These are phyloP conservation scores for Athetis lepigone DNA, from an alignment of 2,888 invertebrate species.

Conservation along the genomic window DNA sequence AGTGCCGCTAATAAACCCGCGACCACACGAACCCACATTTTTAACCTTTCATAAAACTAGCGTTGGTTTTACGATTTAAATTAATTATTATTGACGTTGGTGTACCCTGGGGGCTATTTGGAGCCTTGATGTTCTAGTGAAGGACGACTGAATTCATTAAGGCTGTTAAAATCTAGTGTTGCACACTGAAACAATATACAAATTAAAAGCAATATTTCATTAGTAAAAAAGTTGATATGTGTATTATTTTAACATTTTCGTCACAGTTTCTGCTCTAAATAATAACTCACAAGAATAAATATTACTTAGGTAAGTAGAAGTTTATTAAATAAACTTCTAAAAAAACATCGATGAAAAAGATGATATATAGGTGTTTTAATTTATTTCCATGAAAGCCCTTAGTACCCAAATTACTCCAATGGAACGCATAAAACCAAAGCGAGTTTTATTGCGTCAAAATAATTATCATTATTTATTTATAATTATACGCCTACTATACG, in stretches of 20 bases:
- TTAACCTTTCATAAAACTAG: slow-evolving; percentile 54
- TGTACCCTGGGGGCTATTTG: slow-evolving; percentile 1
- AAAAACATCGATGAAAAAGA: neutral
- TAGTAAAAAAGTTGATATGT: too few species aligned
- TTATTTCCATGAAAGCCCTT: slow-evolving; percentile 12
- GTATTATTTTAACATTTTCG: too few species aligned
- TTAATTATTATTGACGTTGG: slow-evolving; percentile 44
- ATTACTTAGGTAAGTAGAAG: too few species aligned
- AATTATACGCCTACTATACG: slow-evolving; percentile 11
- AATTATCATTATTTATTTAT: slow-evolving; percentile 33
- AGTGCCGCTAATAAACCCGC: slow-evolving; percentile 62
- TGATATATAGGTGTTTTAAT: neutral
- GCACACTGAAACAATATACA: neutral
- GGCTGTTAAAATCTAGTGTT: neutral
- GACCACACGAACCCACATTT: slow-evolving; percentile 60
- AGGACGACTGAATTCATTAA: neutral
- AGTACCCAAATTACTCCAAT: slow-evolving; percentile 19
- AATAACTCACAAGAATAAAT: too few species aligned
- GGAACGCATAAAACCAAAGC: slow-evolving; percentile 32
- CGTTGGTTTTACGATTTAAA: slow-evolving; percentile 56
- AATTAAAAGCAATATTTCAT: neutral
- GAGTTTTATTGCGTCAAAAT: slow-evolving; percentile 46
- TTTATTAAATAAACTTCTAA: neutral
- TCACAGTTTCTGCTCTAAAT: too few species aligned
- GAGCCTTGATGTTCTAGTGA: neutral